Percentiles rank a stretch among this genome's conserved stretches.
Evolutionary conservation across 1,140 invertebrate genomes (phyloP).

Genomic region (Pantala flavescens): DNA sequence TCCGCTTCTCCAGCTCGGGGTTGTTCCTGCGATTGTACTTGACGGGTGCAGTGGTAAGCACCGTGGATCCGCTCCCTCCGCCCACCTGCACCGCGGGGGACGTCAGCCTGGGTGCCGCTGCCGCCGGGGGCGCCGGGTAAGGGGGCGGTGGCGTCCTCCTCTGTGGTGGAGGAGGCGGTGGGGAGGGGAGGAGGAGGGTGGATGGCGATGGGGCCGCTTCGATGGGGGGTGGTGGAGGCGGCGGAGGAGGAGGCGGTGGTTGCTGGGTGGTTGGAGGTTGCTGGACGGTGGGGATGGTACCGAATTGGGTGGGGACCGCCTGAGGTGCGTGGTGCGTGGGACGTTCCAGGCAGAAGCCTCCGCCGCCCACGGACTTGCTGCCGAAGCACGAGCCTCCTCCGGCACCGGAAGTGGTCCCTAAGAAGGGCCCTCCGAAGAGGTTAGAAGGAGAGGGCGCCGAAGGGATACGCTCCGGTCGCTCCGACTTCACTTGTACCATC

Average conservation of each 20-base stretch:
- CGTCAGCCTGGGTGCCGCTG: neutral
- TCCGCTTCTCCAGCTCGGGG: constrained; percentile 85
- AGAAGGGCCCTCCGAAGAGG: neutral
- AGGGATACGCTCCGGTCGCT: constrained; percentile 33
- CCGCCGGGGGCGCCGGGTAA: constrained; percentile 22
- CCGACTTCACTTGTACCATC: constrained; percentile 61
- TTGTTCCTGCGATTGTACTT: constrained; percentile 91
- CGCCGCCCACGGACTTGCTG: neutral
- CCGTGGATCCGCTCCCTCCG: neutral
- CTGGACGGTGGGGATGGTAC: constrained; percentile 32
- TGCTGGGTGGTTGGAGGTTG: constrained; percentile 32
- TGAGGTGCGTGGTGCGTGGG: constrained; percentile 33
- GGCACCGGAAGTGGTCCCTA: constrained; percentile 27
- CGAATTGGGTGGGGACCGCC: constrained; percentile 22
- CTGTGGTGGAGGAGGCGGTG: constrained; percentile 20
- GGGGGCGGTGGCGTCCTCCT: constrained; percentile 28
- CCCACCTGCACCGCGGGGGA: neutral
- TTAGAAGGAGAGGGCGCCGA: neutral
- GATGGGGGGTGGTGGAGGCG: constrained; percentile 67
- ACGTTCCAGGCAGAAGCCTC: constrained; percentile 22
- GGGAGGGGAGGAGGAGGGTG: constrained; percentile 14
- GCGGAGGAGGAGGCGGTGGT: constrained; percentile 39
- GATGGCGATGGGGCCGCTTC: constrained; percentile 71
- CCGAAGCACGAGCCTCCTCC: neutral
- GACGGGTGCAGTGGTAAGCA: constrained; percentile 19